These are phyloP conservation scores for Dicentrarchus labrax DNA, from an alignment of 2,113 vertebrate genomes.

Conservation along the genomic window DNA sequence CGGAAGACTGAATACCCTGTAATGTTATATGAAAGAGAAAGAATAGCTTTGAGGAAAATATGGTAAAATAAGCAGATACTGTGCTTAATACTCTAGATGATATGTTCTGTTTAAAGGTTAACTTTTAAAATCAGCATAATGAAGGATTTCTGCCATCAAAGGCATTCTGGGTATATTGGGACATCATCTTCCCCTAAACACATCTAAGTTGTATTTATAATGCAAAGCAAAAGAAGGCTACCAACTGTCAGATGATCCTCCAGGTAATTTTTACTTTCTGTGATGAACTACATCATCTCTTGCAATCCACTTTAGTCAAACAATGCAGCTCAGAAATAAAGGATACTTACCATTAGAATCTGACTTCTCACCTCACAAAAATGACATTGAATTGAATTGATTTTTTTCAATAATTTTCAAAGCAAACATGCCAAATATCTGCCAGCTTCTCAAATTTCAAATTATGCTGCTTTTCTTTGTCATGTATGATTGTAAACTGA, in stretches of 20 bases:
- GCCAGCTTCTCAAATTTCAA: too few species aligned
- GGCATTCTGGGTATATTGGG: constrained; percentile 21
- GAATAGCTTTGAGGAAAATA: constrained; percentile 14
- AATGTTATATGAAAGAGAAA: constrained; percentile 13
- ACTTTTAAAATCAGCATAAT: constrained; percentile 41
- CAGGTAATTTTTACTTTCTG: constrained; percentile 1
- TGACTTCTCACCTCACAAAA: not conserved
- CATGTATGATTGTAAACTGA: too few species aligned
- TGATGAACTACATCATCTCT: constrained; percentile 5
- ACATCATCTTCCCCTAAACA: constrained; percentile 3
- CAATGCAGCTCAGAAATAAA: constrained; percentile 9
- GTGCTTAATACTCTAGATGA: constrained; percentile 3
- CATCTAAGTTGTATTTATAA: constrained; percentile 37
- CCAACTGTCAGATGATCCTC: constrained; percentile 41
- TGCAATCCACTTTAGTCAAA: not conserved
- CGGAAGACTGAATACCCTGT: constrained; percentile 17
- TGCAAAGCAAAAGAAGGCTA: constrained; percentile 41
- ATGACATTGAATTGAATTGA: too few species aligned
- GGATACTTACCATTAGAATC: not conserved
- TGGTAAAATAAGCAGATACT: not conserved
- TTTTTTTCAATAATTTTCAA: too few species aligned
- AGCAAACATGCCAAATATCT: too few species aligned
- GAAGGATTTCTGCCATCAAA: constrained; percentile 38
- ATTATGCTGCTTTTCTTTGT: too few species aligned
- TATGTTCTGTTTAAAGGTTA: constrained; percentile 22